phyloP scores from a whole-genome alignment of 1,140 invertebrate genomes.

The Oscheius sp. region DNA sequence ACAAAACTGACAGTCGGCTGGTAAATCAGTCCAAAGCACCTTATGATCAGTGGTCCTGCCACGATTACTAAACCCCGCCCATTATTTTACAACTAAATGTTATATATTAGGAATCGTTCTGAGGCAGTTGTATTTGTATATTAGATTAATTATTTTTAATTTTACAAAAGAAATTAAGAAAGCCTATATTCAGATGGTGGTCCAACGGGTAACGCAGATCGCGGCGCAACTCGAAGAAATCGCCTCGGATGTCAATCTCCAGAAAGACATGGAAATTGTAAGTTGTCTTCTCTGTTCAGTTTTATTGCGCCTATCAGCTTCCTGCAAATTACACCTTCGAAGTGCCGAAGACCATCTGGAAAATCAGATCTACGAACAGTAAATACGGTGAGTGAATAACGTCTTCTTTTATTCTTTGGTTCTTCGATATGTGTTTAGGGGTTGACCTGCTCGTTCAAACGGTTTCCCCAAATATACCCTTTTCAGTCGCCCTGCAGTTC shows the following conservation, averaged over 20 bases:
- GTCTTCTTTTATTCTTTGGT: not conserved
- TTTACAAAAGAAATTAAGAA: no score
- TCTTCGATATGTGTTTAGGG: not conserved
- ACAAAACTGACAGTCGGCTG: no score
- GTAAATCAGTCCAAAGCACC: no score
- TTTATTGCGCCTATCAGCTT: constrained; percentile 63
- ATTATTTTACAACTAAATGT: no score
- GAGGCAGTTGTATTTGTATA: no score
- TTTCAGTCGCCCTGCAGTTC: constrained; percentile 86
- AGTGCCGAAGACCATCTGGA: constrained; percentile 95
- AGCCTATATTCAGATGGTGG: no score
- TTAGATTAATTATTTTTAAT: no score
- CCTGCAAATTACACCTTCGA: constrained; percentile 98
- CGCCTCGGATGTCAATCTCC: constrained; percentile 23
- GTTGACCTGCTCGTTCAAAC: not conserved
- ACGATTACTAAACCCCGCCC: no score
- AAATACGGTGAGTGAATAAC: constrained; percentile 66
- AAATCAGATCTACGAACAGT: constrained; percentile 76
- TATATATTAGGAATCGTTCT: no score
- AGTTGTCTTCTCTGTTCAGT: not conserved
- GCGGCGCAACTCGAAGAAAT: constrained; percentile 39
- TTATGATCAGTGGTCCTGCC: no score
- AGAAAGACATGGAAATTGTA: constrained; percentile 44
- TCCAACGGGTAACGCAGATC: constrained; percentile 14
- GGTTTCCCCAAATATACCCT: constrained; percentile 4